Evolutionary conservation across 2,888 invertebrate species (phyloP).

Genomic region (Drosophila kanekoi): DNA sequence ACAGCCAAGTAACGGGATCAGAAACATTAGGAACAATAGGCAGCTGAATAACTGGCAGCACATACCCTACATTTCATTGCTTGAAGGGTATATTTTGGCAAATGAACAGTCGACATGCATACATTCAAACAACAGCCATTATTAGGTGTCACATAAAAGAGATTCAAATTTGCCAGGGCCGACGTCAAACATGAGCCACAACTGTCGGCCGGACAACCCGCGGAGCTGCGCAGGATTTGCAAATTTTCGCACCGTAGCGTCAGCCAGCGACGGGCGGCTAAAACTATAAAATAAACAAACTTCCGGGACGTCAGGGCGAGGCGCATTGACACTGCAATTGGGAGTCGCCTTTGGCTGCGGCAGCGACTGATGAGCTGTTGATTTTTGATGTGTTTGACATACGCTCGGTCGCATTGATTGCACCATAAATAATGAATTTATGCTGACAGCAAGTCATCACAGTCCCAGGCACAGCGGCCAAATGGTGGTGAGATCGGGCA

Average conservation of each 20-base stretch:
- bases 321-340: constrained; percentile 12
- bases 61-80: background rate
- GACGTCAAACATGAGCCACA: constrained; percentile 62
- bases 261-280: constrained; percentile 58
- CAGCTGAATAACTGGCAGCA: background rate
- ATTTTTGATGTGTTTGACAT: constrained; percentile 85
- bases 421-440: constrained; percentile 85
- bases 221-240: constrained; percentile 52
- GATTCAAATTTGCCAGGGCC: constrained; percentile 71
- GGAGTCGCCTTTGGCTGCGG: constrained; percentile 23
- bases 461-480: constrained; percentile 27
- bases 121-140: constrained; percentile 16
- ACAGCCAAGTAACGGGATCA: too few species aligned
- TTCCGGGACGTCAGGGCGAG: constrained; percentile 65
- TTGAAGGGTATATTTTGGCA: constrained; percentile 2
- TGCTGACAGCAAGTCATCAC: constrained; percentile 83
- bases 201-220: constrained; percentile 65
- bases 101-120: constrained; percentile 9
- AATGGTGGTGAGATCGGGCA: constrained; percentile 52
- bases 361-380: constrained; percentile 68
- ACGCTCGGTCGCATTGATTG: constrained; percentile 85
- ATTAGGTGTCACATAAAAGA: constrained; percentile 67
- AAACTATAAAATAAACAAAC: constrained; percentile 84
- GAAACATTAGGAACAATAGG: too few species aligned
- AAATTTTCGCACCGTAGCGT: constrained; percentile 67